Percentiles rank a stretch among this genome's conserved stretches.
phyloP scores from a whole-genome alignment of 2,113 vertebrate species.

The pig (Sus scrofa) region DNA sequence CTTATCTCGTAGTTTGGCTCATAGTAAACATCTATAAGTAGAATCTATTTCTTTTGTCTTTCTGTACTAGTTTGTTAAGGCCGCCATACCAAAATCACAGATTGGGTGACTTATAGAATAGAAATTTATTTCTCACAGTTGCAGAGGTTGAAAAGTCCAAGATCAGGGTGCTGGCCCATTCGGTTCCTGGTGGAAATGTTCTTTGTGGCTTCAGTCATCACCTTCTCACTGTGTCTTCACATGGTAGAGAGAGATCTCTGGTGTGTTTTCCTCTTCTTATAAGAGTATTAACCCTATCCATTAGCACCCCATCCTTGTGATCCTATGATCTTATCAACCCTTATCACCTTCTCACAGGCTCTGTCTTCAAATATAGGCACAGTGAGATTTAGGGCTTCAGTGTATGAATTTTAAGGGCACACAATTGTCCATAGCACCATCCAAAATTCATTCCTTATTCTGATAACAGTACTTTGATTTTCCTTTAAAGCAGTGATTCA shows the following conservation, averaged over 20 bases:
- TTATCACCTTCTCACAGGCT: background rate
- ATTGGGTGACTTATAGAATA: background rate
- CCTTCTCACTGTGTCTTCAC: background rate
- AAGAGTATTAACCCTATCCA: background rate
- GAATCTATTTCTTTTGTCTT: background rate
- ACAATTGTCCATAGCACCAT: background rate
- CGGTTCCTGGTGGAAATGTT: background rate
- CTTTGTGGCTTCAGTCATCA: background rate
- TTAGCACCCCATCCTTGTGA: background rate
- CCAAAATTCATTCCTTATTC: background rate
- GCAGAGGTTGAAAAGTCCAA: background rate
- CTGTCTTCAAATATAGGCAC: background rate
- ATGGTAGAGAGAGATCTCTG: background rate
- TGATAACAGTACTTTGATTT: background rate
- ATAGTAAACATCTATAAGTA: too few relatives aligned
- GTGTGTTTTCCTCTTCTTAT: background rate
- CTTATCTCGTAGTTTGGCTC: background rate
- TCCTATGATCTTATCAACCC: background rate
- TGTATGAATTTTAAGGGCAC: background rate
- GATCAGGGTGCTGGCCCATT: background rate
- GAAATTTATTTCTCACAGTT: background rate
- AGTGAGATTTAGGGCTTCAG: background rate
- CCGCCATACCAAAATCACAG: background rate
- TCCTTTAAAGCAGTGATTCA: background rate
- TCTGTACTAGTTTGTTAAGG: background rate